Base-by-base conservation (phyloP, 2,113 vertebrate species). In the Crocuta crocuta region DNA sequence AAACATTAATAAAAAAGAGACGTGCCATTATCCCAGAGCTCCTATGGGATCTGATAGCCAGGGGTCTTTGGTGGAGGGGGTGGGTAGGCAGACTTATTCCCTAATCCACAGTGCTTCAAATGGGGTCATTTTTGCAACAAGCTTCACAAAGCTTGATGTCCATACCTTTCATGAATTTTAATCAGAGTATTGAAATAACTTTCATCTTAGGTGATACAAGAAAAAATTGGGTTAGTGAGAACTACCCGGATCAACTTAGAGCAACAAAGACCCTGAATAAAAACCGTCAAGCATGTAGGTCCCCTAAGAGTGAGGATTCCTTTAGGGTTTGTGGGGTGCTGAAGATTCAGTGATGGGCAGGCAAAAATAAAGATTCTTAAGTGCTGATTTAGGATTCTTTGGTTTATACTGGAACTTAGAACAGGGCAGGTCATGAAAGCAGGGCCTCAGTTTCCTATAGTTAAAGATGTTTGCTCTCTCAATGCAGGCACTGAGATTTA, bases 91-190 rank as follows among this genome's bases (percentile, higher is more conserved):
- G 19, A 9, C 16, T 23, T 58, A 33, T 55, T 65, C 5, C 4
- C 7, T 2, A 1, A 58, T 13, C 28, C 43, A 2, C 0, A 0
- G 63, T 12, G 11, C 28, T 66, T 68, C 8, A 11, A 0, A 70
- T 2, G 5, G 48, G 5, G 50, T 19, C 21, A 0, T 90, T 28
- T 33, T 70, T 21, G 71, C 48, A 15, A 0, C 1, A 9, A 26
- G 50, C 23, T 2, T 16, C 4, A 2, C 73, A 19, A 48, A 68
- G 23, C 43, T 39, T 24, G 4, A 26, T 33, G 15, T 23, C 68
- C 1, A 4, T 10, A 7, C 74, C 39, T 13, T 23, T 48, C 7
- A 3, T n/a, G 12, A 70, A 73, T 65, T 58, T 74, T 50, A 23
- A 35, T 61, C 48, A 26, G 70, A 71, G 21, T 23, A 48, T 50